Conservation (phyloP, 1,140 invertebrate species). For the Heliconius himera region DNA sequence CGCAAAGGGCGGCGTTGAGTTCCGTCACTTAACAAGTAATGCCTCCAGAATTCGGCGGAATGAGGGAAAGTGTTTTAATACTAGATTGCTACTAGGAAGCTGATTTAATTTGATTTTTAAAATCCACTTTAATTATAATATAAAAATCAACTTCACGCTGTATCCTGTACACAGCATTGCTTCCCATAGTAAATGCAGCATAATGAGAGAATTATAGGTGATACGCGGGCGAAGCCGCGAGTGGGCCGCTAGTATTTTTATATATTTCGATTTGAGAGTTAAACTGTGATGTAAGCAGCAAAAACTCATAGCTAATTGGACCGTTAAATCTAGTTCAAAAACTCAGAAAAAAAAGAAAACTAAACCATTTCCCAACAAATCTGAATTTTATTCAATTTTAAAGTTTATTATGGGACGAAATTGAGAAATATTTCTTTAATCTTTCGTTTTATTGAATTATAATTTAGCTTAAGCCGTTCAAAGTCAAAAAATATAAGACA, state of each 20-base stretch:
- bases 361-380: not conserved
- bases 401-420: not conserved
- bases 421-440: not conserved
- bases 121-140: too few relatives aligned
- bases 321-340: slow-evolving; percentile 8
- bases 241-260: not conserved
- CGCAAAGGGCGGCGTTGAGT: too few relatives aligned
- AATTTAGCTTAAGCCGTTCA: not conserved
- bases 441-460: slow-evolving; percentile 1
- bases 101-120: too few relatives aligned
- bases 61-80: too few relatives aligned
- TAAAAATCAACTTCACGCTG: too few relatives aligned
- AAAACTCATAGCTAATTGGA: not conserved
- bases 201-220: too few relatives aligned
- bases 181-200: too few relatives aligned
- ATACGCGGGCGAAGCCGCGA: too few relatives aligned
- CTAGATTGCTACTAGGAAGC: too few relatives aligned
- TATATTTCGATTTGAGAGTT: not conserved
- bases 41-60: too few relatives aligned
- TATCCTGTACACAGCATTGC: too few relatives aligned
- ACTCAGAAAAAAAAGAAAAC: not conserved
- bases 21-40: too few relatives aligned
- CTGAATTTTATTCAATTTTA: slow-evolving; percentile 11
- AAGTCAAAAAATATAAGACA: not conserved
- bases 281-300: not conserved